phyloP scores from a whole-genome alignment of 2,888 invertebrate genomes.

The Apodemia duryi region DNA sequence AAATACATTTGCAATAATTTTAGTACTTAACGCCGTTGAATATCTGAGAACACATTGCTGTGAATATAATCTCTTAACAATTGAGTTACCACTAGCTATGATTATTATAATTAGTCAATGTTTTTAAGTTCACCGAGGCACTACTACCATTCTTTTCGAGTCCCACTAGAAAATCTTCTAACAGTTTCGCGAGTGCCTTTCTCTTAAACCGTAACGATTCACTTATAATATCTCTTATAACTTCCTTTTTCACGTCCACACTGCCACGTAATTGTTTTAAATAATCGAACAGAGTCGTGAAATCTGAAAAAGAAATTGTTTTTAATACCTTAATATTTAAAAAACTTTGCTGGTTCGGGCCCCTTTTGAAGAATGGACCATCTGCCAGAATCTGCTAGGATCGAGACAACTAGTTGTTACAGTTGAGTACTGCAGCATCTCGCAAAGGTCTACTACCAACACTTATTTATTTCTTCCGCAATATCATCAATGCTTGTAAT shows the following conservation, averaged over 20 bases:
- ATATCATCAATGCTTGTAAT: too few species aligned
- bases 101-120: conserved; percentile 56
- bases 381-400: too few species aligned
- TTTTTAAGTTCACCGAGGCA: conserved; percentile 59
- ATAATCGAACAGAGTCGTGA: conserved; percentile 83
- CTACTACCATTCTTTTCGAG: conserved; percentile 74
- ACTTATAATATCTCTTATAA: conserved; percentile 85
- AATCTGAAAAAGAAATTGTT: conserved; percentile 76
- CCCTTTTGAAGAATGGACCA: too few species aligned
- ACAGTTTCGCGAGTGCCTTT: conserved; percentile 82
- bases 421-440: background rate
- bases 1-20: background rate
- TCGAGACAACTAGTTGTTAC: background rate
- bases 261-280: conserved; percentile 85
- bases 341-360: too few species aligned
- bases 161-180: conserved; percentile 82
- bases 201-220: conserved; percentile 89
- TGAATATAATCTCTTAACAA: conserved; percentile 26
- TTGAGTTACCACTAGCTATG: conserved; percentile 59
- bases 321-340: background rate
- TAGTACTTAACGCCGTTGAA: conserved; percentile 10
- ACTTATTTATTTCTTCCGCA: too few species aligned
- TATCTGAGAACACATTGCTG: conserved; percentile 12
- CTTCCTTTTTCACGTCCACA: conserved; percentile 82
- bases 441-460: too few species aligned